Base-by-base conservation (phyloP, 2,797 vertebrate species). In the Pantherophis vulpinus region DNA sequence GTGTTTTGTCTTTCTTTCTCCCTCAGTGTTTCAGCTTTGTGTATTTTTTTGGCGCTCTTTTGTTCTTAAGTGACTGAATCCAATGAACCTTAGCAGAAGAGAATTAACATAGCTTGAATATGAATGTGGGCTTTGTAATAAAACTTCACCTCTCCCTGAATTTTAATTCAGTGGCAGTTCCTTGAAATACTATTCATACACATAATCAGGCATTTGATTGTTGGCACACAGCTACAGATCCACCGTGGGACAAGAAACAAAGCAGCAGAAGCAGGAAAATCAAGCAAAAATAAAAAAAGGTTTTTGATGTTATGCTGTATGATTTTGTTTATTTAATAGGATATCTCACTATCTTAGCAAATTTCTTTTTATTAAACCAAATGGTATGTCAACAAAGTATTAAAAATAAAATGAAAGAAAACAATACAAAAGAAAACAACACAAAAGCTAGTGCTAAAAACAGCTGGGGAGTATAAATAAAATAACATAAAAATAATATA, bases 51-150 rank as follows among this genome's bases (percentile, higher is more conserved):
- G 91, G 74, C 12, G 55, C 88, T 88, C 90, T 74, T 16, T 37
- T 32, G 86, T 42, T 37, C 51, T 42, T 93, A 91, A 42, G 89
- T 60, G 92, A 90, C 60, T 87, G 60, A 91, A 93, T 91, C 89
- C 79, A 32, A 32, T n/a, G 83, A 59, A 70, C 83, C 54, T 25
- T n/a, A 90, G 47, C 89, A 55, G 92, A 23, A 83, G 92, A 66
- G 89, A 91, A 93, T 93, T 93, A 91, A 58, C 93, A 93, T 93
- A 88, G 90, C 20, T 79, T 93, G 90, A 91, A 93, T 93, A 93
- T 88, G 86, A 88, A 93, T 91, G 86, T 8, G 29, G 56, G 61
- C 58, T 79, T 56, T 29, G 23, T 74, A 88, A 93, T 91, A 91
- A 87, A 60, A 66, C 61, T 61, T 91, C 92, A 59, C 61, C 90